These are phyloP conservation scores for Colinus virginianus DNA, from an alignment of 2,113 vertebrate genomes.

Conservation along the genomic window DNA sequence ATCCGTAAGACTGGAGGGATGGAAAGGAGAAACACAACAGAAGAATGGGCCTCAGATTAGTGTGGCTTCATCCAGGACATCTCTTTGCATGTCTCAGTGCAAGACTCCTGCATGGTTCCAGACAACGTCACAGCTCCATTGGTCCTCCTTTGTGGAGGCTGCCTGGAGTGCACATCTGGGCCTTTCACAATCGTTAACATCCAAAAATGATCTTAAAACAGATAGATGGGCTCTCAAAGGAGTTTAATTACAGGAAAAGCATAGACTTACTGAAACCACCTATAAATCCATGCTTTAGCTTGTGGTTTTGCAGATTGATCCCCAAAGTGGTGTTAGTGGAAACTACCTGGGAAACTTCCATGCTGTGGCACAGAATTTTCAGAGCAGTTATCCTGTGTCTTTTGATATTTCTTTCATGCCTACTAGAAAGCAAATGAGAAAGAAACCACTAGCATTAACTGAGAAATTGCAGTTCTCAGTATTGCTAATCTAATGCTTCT, in stretches of 20 bases:
- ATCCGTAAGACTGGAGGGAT: not conserved
- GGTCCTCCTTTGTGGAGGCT: not conserved
- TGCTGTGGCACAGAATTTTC: not conserved
- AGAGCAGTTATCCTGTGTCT: not conserved
- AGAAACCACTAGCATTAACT: not conserved
- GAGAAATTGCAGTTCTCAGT: not conserved
- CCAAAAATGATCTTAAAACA: not conserved
- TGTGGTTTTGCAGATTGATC: rapidly evolving
- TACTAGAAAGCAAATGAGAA: not conserved
- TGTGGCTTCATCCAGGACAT: not conserved
- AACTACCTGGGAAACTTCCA: not conserved
- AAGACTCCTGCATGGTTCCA: rapidly evolving
- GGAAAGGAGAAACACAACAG: not conserved
- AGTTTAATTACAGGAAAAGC: not conserved
- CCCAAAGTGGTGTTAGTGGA: not conserved
- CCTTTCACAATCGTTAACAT: not conserved
- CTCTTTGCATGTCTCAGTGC: not conserved
- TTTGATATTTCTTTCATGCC: not conserved
- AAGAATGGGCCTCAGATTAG: not conserved
- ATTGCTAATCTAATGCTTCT: not conserved
- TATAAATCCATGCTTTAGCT: not conserved
- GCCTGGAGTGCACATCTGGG: not conserved
- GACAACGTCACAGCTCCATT: not conserved
- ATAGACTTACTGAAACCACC: not conserved
- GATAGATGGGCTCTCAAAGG: not conserved